Conservation (phyloP, 2,888 invertebrate genomes). For the Leptopilina myrica region DNA sequence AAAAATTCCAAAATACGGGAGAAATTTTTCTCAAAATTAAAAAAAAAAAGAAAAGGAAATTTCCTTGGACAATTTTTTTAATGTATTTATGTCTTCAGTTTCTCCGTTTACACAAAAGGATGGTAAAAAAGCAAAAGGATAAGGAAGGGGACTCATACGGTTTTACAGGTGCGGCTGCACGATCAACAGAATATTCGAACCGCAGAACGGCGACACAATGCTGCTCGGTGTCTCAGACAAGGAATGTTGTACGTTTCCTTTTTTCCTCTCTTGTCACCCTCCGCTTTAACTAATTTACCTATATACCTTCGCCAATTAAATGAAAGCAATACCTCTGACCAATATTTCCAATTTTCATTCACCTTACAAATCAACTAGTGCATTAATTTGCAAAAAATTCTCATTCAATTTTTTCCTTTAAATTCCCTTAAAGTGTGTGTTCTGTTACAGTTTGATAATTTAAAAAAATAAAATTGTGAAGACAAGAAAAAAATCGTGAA, state of each 20-base stretch:
- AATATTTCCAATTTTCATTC: neutral
- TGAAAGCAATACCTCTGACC: constrained; percentile 5
- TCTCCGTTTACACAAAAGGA: neutral
- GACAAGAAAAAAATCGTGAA: neutral
- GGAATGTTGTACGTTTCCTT: constrained; percentile 42
- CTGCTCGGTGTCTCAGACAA: constrained; percentile 57
- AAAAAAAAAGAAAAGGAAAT: neutral
- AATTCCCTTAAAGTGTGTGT: too few relatives aligned
- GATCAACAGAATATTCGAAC: constrained; percentile 50
- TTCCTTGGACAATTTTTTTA: neutral
- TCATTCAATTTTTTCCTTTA: too few relatives aligned
- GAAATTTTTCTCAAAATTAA: neutral
- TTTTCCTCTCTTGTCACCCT: constrained; percentile 18
- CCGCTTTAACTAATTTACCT: constrained; percentile 25
- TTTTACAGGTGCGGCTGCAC: constrained; percentile 66
- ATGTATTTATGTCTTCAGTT: neutral
- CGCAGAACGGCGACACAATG: constrained; percentile 63
- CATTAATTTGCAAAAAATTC: too few relatives aligned
- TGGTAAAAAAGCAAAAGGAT: neutral
- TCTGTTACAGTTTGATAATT: too few relatives aligned
- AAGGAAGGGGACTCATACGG: constrained; percentile 49
- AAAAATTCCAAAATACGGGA: neutral
- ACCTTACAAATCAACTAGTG: neutral
- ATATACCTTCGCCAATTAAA: neutral
- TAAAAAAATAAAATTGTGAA: too few relatives aligned